Evolutionary conservation across 2,888 invertebrate species (phyloP).

Genomic region (Dorcus hopei): DNA sequence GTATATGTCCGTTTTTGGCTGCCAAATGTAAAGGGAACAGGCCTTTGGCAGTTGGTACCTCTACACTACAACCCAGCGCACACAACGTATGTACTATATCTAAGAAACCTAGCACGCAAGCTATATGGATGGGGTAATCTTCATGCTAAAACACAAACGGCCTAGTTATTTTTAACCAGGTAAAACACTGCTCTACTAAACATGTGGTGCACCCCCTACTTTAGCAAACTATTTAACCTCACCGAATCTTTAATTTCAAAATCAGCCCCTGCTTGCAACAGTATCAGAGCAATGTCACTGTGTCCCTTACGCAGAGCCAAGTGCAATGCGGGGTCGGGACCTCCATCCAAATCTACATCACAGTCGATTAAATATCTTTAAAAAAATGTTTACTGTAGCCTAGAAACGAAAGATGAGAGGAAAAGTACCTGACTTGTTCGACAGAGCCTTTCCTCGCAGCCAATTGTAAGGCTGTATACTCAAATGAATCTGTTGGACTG

Average conservation of each 20-base stretch:
- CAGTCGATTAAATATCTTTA: constrained; percentile 43
- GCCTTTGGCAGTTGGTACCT: constrained; percentile 60
- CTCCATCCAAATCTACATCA: constrained; percentile 44
- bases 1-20: constrained; percentile 66
- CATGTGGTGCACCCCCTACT: background rate
- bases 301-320: constrained; percentile 58
- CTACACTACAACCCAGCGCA: constrained; percentile 59
- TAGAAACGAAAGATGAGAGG: background rate
- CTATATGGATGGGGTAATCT: constrained; percentile 60
- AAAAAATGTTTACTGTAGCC: constrained; percentile 9
- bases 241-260: constrained; percentile 55
- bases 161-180: no score
- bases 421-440: constrained; percentile 40
- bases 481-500: constrained; percentile 38
- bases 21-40: constrained; percentile 69
- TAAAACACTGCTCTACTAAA: no score
- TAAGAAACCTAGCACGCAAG: constrained; percentile 54
- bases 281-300: constrained; percentile 55
- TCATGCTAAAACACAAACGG: constrained; percentile 49
- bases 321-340: constrained; percentile 58
- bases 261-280: constrained; percentile 61
- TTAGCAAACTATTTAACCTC: constrained; percentile 26
- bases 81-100: constrained; percentile 58
- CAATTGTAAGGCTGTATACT: constrained; percentile 43
- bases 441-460: constrained; percentile 40